Conservation (phyloP, 2,797 vertebrate species). For the Myotis findleyi region DNA sequence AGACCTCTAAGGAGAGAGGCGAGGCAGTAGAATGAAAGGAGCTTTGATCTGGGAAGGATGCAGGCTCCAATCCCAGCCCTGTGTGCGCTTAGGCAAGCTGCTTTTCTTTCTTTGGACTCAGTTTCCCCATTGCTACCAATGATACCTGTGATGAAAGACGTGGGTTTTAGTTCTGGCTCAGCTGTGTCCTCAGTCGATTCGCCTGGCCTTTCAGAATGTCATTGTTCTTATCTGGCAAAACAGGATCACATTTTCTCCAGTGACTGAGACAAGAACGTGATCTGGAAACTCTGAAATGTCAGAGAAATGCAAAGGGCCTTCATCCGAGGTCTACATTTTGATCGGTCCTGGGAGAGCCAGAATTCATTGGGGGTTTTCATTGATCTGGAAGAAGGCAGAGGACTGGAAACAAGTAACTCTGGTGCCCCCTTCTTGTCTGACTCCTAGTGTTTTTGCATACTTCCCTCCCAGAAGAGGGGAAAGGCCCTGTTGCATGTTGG, state of each 20-base stretch:
- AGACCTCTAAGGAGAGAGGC: neutral
- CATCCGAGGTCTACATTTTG: neutral
- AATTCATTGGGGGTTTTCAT: neutral
- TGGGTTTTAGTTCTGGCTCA: neutral
- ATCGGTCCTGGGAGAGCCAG: neutral
- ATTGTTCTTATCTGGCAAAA: neutral
- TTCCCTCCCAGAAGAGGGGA: conserved; percentile 6
- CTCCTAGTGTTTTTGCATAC: neutral
- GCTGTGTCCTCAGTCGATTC: neutral
- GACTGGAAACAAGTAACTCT: neutral
- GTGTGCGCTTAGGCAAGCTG: neutral
- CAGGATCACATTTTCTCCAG: neutral
- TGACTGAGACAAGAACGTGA: neutral
- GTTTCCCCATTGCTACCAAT: neutral
- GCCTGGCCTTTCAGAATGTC: neutral
- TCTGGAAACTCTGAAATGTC: neutral
- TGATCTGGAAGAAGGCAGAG: neutral
- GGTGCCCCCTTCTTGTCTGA: neutral
- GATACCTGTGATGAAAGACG: neutral
- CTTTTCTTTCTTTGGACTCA: neutral
- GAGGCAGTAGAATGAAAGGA: neutral
- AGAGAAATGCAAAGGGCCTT: neutral
- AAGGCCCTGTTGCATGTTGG: neutral
- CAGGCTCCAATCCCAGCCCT: neutral
- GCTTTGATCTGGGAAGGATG: neutral